A percentile compares a stretch with the other conserved stretches of the same genome.
Conservation (phyloP, 2,888 invertebrate genomes). For the Microplitis manilae region DNA sequence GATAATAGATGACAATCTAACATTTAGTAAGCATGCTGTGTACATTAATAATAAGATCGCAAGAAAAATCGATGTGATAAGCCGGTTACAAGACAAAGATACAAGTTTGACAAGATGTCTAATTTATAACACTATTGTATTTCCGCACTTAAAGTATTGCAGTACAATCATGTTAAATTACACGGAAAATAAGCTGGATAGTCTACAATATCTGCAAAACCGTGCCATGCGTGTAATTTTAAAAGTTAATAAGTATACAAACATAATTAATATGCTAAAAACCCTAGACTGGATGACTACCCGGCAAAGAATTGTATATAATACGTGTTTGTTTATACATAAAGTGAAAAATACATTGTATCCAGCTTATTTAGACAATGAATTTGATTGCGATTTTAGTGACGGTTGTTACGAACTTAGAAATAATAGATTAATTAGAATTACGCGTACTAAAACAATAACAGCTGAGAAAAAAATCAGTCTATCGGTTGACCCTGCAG, state of each 20-base stretch:
- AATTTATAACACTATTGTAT: conserved; percentile 2
- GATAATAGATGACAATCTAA: background rate
- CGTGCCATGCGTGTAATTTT: conserved; percentile 14
- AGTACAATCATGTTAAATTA: conserved; percentile 2
- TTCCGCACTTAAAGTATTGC: conserved; percentile 9
- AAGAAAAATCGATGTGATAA: background rate
- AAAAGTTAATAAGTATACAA: conserved; percentile 15
- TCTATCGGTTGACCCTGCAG: too few species aligned
- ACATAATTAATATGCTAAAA: background rate
- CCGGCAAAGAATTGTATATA: background rate
- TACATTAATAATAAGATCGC: background rate
- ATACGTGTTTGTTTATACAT: background rate
- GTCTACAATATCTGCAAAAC: conserved; percentile 3
- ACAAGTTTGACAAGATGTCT: background rate
- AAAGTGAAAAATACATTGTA: background rate
- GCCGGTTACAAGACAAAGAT: background rate
- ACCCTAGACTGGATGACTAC: background rate
- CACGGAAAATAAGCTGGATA: background rate
- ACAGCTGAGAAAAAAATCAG: too few species aligned
- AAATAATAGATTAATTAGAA: too few species aligned
- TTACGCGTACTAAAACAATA: too few species aligned
- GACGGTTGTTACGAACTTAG: too few species aligned
- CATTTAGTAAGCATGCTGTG: background rate
- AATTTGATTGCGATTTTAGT: conserved; percentile 2
- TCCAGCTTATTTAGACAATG: background rate